Evolutionary conservation across 2,797 vertebrate species (phyloP), one percentile per base, ranked within the genome.

Genomic region (Nyctalus aviator): DNA sequence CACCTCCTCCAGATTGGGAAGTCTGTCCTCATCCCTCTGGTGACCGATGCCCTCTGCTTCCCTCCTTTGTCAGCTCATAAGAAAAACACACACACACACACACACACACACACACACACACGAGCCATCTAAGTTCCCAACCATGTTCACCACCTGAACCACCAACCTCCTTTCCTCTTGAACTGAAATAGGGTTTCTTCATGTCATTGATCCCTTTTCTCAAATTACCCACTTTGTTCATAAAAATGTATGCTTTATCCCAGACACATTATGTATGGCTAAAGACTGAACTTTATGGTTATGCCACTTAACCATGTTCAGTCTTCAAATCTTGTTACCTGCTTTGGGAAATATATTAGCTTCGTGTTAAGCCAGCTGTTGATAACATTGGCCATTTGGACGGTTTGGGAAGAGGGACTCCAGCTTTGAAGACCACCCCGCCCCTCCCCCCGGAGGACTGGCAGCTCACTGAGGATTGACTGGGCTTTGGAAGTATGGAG

Each of bases 161-260:
- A 48, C 77, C 62, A 50, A 25, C 21, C 77, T 81, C 69, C n/a
- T 55, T 93, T 71, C 41, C 8, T 1, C 37, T 46, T 30, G 32
- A 81, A 77, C 12, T 13, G 50, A 93, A 93, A 91, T 69, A 75
- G 68, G 79, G 50, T 53, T 82, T 78, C 86, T 93, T 83, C 57
- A 27, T 66, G 4, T 11, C 25, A 9, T 30, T 12, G 35, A 81
- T 18, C 46, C 21, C 35, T 93, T 71, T 73, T 55, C 83, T 79
- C 83, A 50, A 17, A 88, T 86, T 3, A 44, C 25, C 53, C 32
- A 12, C 17, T 30, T 62, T 50, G 77, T 32, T 95, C 59, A 84
- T 53, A n/a, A 94, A 94, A 71, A 73, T 25, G n/a, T 46, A 17
- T 18, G 20, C 75, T 86, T 68, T 86, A 2, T 6, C 8, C 59